Base-by-base conservation (phyloP, 2,113 vertebrate genomes). In the Phalacrocorax aristotelis region DNA sequence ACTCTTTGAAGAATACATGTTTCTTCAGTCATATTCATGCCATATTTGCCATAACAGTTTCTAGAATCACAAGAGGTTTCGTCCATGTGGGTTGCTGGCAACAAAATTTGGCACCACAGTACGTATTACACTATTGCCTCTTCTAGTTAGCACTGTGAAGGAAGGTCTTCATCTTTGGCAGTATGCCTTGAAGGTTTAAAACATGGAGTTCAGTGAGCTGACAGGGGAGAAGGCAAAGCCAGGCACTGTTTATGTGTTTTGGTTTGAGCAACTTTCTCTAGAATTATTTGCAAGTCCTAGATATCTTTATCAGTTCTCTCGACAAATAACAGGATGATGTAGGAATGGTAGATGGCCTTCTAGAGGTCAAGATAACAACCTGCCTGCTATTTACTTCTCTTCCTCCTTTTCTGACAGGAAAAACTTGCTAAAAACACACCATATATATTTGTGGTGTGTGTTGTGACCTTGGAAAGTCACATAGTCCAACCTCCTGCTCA, bases 241-340 rank as follows among this genome's bases (percentile, higher is more conserved):
- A 83, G 68, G 38, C 48, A 26, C 76, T 82, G 14, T 58, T 86
- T 52, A 5, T 74, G 36, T 48, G 6, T 74, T 91, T 80, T 70
- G 68, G 7, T 82, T 89, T 87, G 57, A 94, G 34, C 64, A 90
- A 60, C 83, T 94, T 93, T 97, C 92, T 94, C 84, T 82, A 27
- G 54, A 87, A n/a, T 52, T 82, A 74, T 93, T 91, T 94, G 52
- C 13, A 21, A 65, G 70, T 93, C 83, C 74, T 82, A 57, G 49
- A 80, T 90, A 42, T 6, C 8, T 13, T 91, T 96, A 89, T 95
- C 96, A 82, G 81, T 69, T 96, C 61, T 64, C 61, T 87, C 96
- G 89, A 96, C 84, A 94, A 94, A 95, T 72, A 74, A 30, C 95
- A 96, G 96, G 95, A 96, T 97, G 94, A 78, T 89, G 93, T 85